Conservation (phyloP, 2,113 vertebrate species). For the Chiloscyllium plagiosum region DNA sequence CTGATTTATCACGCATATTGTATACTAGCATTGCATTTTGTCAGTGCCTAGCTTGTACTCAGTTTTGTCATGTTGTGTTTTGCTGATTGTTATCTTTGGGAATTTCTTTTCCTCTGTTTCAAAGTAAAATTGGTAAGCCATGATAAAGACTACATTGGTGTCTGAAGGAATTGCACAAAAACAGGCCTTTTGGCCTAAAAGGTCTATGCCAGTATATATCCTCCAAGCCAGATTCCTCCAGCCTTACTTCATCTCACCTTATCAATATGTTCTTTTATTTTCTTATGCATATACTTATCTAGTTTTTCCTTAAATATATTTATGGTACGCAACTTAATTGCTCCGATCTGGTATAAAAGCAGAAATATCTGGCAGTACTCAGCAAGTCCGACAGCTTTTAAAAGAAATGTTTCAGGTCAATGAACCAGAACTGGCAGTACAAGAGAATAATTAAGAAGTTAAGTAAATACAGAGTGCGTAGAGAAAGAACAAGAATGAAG, state of each 20-base stretch:
- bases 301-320: too few species aligned
- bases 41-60: neutral
- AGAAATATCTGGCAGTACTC: too few species aligned
- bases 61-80: neutral
- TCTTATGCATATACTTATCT: too few species aligned
- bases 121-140: neutral
- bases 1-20: neutral
- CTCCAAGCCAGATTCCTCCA: neutral
- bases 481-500: neutral
- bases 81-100: neutral
- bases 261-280: neutral
- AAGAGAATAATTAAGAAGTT: neutral
- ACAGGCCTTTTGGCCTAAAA: neutral
- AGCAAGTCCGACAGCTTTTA: too few species aligned
- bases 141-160: neutral
- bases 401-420: too few species aligned
- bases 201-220: neutral
- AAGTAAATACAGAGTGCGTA: neutral
- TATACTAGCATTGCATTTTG: neutral
- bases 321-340: too few species aligned
- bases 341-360: too few species aligned
- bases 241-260: too few species aligned
- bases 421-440: too few species aligned
- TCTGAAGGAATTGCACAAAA: neutral
- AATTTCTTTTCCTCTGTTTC: neutral